Evolutionary conservation across 2,888 invertebrate genomes (phyloP).

Genomic region (Agelastica alni): DNA sequence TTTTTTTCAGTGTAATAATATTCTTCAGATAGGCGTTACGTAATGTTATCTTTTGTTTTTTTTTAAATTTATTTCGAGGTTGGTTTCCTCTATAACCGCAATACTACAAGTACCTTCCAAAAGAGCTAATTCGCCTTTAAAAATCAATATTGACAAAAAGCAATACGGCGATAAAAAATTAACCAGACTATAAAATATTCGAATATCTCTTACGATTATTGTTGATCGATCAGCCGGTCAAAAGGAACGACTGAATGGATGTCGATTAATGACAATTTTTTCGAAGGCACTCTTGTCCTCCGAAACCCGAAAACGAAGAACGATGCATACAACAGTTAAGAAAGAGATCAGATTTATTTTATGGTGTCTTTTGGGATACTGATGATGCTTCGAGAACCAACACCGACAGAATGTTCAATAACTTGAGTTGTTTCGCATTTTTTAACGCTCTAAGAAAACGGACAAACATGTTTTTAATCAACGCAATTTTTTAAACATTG

Average conservation of each 20-base stretch:
- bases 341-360: constrained; percentile 12
- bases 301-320: constrained; percentile 5
- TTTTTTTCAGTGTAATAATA: too few relatives aligned
- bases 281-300: constrained; percentile 1
- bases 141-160: too few relatives aligned
- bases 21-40: too few relatives aligned
- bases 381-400: neutral
- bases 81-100: too few relatives aligned
- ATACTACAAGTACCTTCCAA: too few relatives aligned
- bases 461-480: too few relatives aligned
- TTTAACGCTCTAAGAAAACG: too few relatives aligned
- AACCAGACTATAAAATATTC: constrained; percentile 5
- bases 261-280: constrained; percentile 22
- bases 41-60: too few relatives aligned
- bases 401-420: constrained; percentile 4
- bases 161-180: neutral
- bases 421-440: neutral
- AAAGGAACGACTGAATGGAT: constrained; percentile 14
- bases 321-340: constrained; percentile 7
- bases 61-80: too few relatives aligned
- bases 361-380: constrained; percentile 2
- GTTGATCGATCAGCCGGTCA: constrained; percentile 9
- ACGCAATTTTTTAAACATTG: too few relatives aligned
- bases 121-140: too few relatives aligned
- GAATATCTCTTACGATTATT: neutral